phyloP scores from a whole-genome alignment of 2,888 invertebrate species.

The Limnephilus marmoratus region DNA sequence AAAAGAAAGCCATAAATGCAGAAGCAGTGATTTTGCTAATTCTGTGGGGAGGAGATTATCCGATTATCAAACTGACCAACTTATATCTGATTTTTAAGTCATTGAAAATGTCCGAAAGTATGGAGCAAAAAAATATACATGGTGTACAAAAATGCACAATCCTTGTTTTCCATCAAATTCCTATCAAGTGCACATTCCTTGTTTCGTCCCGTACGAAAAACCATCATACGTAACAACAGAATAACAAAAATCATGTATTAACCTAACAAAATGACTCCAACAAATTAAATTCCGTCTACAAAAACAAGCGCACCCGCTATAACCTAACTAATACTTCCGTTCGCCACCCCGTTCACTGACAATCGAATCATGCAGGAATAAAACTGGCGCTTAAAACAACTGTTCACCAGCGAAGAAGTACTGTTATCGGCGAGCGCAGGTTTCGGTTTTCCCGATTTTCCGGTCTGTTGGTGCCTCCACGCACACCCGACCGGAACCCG shows the following conservation, averaged over 20 bases:
- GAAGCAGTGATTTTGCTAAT: no score
- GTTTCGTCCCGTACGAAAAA: no score
- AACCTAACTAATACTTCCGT: neutral
- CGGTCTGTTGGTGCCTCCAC: slow-evolving; percentile 51
- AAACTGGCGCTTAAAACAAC: slow-evolving; percentile 29
- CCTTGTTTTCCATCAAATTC: no score
- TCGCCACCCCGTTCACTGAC: neutral
- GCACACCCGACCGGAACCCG: slow-evolving; percentile 56
- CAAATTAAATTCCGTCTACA: neutral
- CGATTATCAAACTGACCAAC: no score
- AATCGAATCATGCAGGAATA: slow-evolving; percentile 36
- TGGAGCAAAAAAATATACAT: no score
- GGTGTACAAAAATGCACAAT: no score
- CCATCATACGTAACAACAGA: no score
- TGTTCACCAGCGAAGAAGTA: neutral
- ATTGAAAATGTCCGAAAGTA: no score
- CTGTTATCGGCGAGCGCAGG: slow-evolving; percentile 38
- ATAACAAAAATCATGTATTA: neutral
- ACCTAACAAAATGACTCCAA: neutral
- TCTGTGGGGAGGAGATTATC: no score
- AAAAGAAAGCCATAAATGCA: no score
- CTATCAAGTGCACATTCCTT: no score
- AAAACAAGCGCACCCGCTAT: neutral
- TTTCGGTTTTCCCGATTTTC: slow-evolving; percentile 57
- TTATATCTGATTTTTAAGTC: no score